Conservation (phyloP, 2,113 vertebrate genomes). For the Mobula hypostoma region DNA sequence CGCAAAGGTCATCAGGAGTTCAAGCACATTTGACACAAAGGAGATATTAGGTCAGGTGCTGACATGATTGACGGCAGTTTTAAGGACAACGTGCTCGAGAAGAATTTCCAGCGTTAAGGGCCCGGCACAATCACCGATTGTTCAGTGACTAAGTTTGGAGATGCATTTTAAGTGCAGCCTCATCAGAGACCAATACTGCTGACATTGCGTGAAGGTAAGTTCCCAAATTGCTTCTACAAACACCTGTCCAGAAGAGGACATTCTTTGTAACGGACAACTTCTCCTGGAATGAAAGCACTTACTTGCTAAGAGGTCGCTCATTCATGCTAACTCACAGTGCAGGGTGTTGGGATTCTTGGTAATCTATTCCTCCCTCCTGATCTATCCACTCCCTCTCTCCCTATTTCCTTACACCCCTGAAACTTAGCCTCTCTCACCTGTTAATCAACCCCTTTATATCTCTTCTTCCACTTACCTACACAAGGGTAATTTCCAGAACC, state of each 20-base stretch:
- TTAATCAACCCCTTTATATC: too few relatives aligned
- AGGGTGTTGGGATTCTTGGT: too few relatives aligned
- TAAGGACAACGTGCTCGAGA: background rate
- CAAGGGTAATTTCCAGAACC: too few relatives aligned
- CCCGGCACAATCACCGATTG: background rate
- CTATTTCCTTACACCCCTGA: too few relatives aligned
- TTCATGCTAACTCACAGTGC: too few relatives aligned
- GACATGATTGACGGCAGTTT: background rate
- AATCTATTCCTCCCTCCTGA: too few relatives aligned
- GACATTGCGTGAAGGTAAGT: background rate
- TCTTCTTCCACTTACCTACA: too few relatives aligned
- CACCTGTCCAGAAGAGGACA: background rate
- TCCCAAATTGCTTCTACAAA: background rate
- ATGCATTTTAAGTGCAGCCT: background rate
- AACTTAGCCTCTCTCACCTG: too few relatives aligned
- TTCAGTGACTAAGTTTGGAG: too few relatives aligned
- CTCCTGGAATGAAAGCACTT: background rate
- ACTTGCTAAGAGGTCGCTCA: too few relatives aligned
- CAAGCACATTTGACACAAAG: background rate
- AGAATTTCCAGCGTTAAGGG: background rate
- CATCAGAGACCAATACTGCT: background rate
- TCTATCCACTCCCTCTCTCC: too few relatives aligned
- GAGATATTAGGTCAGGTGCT: background rate
- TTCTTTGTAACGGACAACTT: background rate
- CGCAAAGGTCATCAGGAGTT: background rate